Base-by-base conservation (phyloP, 2,888 invertebrate species). In the Eustalomyia histrio region DNA sequence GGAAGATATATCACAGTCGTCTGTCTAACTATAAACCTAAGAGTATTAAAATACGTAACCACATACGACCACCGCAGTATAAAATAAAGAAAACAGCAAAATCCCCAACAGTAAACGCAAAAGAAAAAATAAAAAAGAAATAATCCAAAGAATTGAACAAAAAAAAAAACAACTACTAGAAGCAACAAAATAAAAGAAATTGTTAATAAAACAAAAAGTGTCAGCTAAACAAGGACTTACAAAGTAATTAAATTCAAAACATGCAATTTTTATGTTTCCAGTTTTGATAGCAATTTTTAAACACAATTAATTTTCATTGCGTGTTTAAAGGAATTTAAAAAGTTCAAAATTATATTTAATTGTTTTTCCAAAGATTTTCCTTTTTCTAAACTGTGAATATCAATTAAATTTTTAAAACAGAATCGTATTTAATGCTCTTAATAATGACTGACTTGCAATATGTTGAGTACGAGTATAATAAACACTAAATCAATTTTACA, bases 291-390 rank as follows among this genome's bases (percentile, higher is more conserved):
- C 35, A 67, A 63, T 16, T 63, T 55, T 81, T 58, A 75, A 75
- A 74, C 73, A 80, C 83, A 83, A 83, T 84, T 84, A 75, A 80
- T 61, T 83, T 80, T 43, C 72, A 29, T 84, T 74, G 84, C 84
- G 83, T 84, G 84, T 78, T 76, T 47, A 21, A 33, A 50, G 55
- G 69, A 64, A 52, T 76, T 76, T 58, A 17, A 18, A 17, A 43
- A 71, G 33, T 33, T 10, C n/a, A 64, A 47, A 47, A 47, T n/a
- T 14, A n/a, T n/a, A n/a, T 74, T 52, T 52, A 81, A 74, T 61
- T 17, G 21, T 47, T 50, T n/a, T 10, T n/a, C 47, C 39, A 43
- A 47, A 43, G 43, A 29, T 29, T 29, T 29, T 24, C 68, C n/a
- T n/a, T n/a, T 33, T 33, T 14, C 8, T 21, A 43, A 47, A 50